Evolutionary conservation across 2,888 invertebrate genomes (phyloP).

Genomic region (Thyatira batis): DNA sequence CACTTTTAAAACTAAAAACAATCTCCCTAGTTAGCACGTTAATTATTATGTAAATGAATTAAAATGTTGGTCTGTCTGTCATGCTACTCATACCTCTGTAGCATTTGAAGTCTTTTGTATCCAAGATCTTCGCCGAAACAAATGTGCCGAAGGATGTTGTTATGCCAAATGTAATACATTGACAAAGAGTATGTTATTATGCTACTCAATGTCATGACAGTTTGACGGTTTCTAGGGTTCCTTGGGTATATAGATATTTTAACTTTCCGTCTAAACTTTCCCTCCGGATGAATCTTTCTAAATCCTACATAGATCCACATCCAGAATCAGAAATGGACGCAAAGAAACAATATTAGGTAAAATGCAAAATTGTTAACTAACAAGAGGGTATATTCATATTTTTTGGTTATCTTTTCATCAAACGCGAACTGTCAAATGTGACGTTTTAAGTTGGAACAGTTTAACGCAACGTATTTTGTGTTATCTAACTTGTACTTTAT

Average conservation of each 20-base stretch:
- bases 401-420: no score
- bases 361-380: no score
- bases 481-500: neutral
- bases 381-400: no score
- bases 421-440: no score
- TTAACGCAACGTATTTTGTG: no score
- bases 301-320: no score
- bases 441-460: no score
- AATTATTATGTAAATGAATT: constrained; percentile 76
- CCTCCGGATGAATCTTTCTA: no score
- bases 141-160: constrained; percentile 28
- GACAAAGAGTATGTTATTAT: neutral
- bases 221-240: neutral
- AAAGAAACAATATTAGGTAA: no score
- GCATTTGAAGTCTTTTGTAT: constrained; percentile 52
- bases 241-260: neutral
- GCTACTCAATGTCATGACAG: neutral
- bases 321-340: no score
- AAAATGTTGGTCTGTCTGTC: constrained; percentile 55
- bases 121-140: constrained; percentile 35
- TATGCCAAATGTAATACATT: constrained; percentile 6
- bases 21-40: constrained; percentile 32
- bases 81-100: constrained; percentile 39
- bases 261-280: no score
- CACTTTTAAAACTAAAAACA: constrained; percentile 39